Evolutionary conservation across 2,113 vertebrate species (phyloP).

Genomic region (Leptocoma aspasia): DNA sequence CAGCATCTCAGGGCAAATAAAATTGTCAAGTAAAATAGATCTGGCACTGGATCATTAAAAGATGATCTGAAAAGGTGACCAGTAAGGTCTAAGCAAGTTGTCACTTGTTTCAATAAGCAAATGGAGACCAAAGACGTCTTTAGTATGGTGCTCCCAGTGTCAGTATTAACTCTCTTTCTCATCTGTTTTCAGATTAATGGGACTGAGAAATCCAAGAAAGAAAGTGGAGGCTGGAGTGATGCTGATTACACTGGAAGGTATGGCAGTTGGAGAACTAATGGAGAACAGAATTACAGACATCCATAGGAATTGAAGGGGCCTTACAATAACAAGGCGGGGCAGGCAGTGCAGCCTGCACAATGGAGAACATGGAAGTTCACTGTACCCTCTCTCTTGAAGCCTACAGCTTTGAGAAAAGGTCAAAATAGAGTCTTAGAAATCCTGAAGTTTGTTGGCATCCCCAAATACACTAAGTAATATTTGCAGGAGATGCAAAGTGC

Average conservation of each 20-base stretch:
- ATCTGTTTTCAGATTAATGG: conserved; percentile 1
- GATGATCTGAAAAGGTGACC: background rate
- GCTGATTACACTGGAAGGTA: background rate
- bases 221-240: background rate
- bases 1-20: background rate
- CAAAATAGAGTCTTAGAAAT: background rate
- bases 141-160: background rate
- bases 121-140: background rate
- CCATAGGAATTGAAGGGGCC: background rate
- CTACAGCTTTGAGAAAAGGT: background rate
- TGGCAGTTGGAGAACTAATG: background rate
- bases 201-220: background rate
- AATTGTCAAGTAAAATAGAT: background rate
- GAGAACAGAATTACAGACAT: background rate
- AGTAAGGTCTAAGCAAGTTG: background rate
- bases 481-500: background rate
- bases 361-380: too few species aligned
- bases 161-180: conserved; percentile 8
- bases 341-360: background rate
- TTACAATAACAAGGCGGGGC: background rate
- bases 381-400: background rate
- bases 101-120: background rate
- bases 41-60: background rate
- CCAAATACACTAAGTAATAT: background rate
- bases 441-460: fast-evolving